Evolutionary conservation across 2,113 vertebrate species (phyloP).

Genomic region (Cyanistes caeruleus): DNA sequence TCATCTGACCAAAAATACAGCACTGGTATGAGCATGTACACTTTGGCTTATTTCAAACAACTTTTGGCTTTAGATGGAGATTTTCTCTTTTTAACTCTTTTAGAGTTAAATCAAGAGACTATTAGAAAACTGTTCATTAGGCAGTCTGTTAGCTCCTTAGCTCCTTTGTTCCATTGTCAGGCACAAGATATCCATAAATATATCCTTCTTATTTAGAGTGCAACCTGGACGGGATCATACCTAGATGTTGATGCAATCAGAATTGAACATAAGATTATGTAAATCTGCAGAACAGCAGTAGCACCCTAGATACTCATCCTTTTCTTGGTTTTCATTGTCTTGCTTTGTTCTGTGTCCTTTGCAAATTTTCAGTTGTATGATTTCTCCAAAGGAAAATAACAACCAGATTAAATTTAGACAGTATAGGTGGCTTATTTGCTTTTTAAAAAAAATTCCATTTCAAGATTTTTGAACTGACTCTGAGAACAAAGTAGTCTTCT

Average conservation of each 20-base stretch:
- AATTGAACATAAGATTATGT: background rate
- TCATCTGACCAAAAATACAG: background rate
- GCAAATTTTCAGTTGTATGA: background rate
- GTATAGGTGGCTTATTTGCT: background rate
- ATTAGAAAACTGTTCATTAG: background rate
- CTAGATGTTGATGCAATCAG: background rate
- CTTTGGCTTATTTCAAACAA: background rate
- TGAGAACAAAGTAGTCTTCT: background rate
- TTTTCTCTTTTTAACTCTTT: background rate
- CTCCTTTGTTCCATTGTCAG: background rate
- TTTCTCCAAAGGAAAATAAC: background rate
- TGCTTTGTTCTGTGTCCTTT: background rate
- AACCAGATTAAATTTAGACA: background rate
- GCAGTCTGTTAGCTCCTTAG: background rate
- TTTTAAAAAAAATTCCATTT: background rate
- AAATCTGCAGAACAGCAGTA: background rate
- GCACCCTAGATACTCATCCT: background rate
- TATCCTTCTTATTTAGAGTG: fast-evolving
- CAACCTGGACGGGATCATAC: background rate
- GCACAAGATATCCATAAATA: background rate
- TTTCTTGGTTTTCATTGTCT: background rate
- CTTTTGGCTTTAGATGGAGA: background rate
- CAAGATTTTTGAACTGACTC: background rate
- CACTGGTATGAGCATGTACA: background rate
- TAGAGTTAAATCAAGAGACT: background rate